Evolutionary conservation across 2,888 invertebrate genomes (phyloP).

Genomic region (Hesperia comma): DNA sequence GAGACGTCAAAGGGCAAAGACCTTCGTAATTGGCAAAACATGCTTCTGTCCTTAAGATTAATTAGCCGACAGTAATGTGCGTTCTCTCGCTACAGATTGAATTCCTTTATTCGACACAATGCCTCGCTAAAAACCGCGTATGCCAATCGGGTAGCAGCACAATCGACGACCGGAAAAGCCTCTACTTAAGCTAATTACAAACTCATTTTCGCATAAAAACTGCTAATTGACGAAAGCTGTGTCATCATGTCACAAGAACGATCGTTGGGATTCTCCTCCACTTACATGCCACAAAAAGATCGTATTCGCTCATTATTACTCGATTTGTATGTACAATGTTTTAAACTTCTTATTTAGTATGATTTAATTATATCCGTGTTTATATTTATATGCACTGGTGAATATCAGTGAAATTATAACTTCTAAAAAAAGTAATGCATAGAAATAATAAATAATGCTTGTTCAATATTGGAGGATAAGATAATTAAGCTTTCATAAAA

Average conservation of each 20-base stretch:
- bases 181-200: constrained; percentile 61
- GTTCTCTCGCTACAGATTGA: constrained; percentile 31
- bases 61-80: constrained; percentile 33
- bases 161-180: constrained; percentile 68
- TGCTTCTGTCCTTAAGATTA: constrained; percentile 29
- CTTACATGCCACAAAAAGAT: constrained; percentile 48
- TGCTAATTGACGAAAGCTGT: constrained; percentile 61
- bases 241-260: constrained; percentile 62
- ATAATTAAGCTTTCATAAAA: too few relatives aligned
- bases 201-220: constrained; percentile 59
- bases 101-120: constrained; percentile 38
- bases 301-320: constrained; percentile 48
- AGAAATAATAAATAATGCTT: too few relatives aligned
- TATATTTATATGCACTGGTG: background rate
- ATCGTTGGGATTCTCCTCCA: constrained; percentile 60
- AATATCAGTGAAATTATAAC: too few relatives aligned
- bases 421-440: too few relatives aligned
- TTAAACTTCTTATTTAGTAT: constrained; percentile 26
- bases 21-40: constrained; percentile 33
- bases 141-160: constrained; percentile 41
- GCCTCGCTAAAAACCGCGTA: constrained; percentile 42
- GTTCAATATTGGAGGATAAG: too few relatives aligned
- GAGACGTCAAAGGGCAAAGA: constrained; percentile 23
- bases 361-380: constrained; percentile 18
- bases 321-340: constrained; percentile 41